These are phyloP conservation scores for Aphelenchoides bicaudatus DNA, from an alignment of 2,888 invertebrate species.

Conservation along the genomic window DNA sequence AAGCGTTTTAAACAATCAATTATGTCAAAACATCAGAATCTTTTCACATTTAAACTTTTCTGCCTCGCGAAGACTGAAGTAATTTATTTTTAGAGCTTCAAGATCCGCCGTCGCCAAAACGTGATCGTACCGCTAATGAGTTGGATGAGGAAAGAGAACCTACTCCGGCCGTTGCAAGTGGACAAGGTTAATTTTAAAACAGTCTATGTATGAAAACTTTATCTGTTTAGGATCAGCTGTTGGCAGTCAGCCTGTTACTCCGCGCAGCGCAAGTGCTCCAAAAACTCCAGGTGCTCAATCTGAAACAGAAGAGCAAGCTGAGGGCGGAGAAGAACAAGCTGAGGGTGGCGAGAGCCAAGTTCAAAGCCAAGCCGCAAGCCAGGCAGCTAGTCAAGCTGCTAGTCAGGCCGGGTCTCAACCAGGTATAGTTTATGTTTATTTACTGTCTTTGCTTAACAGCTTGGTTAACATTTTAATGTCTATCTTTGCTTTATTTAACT, in stretches of 20 bases:
- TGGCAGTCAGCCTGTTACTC: constrained; percentile 39
- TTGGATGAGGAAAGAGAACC: constrained; percentile 35
- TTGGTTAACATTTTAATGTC: no score
- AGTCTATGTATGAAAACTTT: background rate
- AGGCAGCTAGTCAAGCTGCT: constrained; percentile 16
- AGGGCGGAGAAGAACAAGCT: background rate
- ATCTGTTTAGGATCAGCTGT: constrained; percentile 19
- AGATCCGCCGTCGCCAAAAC: constrained; percentile 54
- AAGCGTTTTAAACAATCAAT: no score
- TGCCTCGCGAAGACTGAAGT: no score
- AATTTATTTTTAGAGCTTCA: no score
- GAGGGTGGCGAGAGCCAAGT: constrained; percentile 1
- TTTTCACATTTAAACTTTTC: no score
- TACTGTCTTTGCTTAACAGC: no score
- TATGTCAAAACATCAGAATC: no score
- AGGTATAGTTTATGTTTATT: no score
- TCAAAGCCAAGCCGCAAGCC: constrained; percentile 11
- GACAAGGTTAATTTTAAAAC: constrained; percentile 12
- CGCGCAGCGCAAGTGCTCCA: constrained; percentile 23
- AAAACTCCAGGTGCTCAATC: constrained; percentile 26
- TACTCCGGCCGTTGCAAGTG: constrained; percentile 3
- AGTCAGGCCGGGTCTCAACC: constrained; percentile 23
- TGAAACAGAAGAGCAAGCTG: constrained; percentile 14
- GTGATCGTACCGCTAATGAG: constrained; percentile 57
- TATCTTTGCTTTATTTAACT: no score